Percentiles rank a stretch among this genome's conserved stretches.
phyloP scores from a whole-genome alignment of 1,140 invertebrate genomes.

The Pinna nobilis region DNA sequence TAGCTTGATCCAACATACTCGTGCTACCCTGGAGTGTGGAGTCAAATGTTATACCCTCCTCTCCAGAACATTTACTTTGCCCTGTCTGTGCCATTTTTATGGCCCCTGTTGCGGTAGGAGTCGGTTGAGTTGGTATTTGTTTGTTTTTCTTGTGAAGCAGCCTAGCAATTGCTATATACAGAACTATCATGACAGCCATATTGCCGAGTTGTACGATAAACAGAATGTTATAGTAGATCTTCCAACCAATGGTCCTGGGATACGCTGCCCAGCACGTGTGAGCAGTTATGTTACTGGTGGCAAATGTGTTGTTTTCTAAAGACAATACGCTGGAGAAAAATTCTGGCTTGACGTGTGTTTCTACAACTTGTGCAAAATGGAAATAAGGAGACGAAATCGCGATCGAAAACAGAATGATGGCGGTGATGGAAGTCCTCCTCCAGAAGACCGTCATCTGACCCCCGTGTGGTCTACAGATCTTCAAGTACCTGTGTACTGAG shows the following conservation, averaged over 20 bases:
- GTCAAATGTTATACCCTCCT: neutral
- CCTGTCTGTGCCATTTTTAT: neutral
- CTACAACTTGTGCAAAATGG: neutral
- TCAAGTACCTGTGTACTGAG: conserved; percentile 31
- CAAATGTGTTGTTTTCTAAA: neutral
- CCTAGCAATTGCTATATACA: conserved; percentile 6
- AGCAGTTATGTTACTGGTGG: no score
- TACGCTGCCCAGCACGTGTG: neutral
- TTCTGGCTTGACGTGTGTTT: neutral
- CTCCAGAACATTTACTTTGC: neutral
- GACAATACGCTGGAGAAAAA: neutral
- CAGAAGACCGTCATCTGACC: conserved; percentile 26
- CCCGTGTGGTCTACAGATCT: conserved; percentile 33
- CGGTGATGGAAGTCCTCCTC: conserved; percentile 13
- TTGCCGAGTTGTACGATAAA: conserved; percentile 14
- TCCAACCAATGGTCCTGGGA: neutral
- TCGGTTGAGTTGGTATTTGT: neutral
- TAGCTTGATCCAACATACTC: neutral
- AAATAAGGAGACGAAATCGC: neutral
- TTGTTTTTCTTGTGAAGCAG: conserved; percentile 5
- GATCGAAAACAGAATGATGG: conserved; percentile 9
- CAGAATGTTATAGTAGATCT: conserved; percentile 10
- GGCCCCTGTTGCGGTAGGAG: neutral
- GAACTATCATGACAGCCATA: conserved; percentile 15
- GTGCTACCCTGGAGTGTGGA: neutral